Conservation (phyloP, 2,113 vertebrate genomes). For the Alectura lathami region DNA sequence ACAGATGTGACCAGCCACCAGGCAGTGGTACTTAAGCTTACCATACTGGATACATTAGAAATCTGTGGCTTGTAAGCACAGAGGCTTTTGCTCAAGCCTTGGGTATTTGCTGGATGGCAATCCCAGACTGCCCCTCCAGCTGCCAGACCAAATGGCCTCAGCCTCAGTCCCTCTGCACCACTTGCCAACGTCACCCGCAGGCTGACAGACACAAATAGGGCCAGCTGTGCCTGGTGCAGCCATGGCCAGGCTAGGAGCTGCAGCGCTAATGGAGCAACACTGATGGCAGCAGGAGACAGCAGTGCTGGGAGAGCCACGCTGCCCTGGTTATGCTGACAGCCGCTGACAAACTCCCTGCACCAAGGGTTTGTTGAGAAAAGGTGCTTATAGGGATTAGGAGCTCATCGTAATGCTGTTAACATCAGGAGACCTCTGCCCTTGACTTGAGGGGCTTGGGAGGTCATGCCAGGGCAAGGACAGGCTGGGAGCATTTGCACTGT, state of each 20-base stretch:
- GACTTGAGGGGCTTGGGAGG: not conserved
- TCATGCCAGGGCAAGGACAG: accelerated
- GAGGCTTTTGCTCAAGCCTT: not conserved
- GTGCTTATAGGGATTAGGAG: constrained; percentile 35
- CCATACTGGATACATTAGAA: not conserved
- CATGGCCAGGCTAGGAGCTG: not conserved
- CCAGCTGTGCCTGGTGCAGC: not conserved
- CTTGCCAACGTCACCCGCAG: accelerated
- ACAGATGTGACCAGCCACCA: not conserved
- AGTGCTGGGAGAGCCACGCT: not conserved
- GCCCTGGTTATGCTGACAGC: not conserved
- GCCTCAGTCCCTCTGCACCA: accelerated
- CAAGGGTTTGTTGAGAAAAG: constrained; percentile 4
- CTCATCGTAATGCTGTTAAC: not conserved
- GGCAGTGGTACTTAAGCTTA: not conserved
- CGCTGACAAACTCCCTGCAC: not conserved
- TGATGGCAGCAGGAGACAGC: accelerated
- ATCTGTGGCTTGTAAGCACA: not conserved
- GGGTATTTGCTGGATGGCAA: not conserved
- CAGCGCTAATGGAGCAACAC: not conserved
- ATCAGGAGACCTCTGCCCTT: not conserved
- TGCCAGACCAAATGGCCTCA: not conserved
- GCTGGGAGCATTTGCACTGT: not conserved
- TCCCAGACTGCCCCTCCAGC: not conserved
- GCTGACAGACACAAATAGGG: not conserved